These are phyloP conservation scores for Aphaenogaster ashmeadi DNA, from an alignment of 1,140 invertebrate genomes.

Conservation along the genomic window DNA sequence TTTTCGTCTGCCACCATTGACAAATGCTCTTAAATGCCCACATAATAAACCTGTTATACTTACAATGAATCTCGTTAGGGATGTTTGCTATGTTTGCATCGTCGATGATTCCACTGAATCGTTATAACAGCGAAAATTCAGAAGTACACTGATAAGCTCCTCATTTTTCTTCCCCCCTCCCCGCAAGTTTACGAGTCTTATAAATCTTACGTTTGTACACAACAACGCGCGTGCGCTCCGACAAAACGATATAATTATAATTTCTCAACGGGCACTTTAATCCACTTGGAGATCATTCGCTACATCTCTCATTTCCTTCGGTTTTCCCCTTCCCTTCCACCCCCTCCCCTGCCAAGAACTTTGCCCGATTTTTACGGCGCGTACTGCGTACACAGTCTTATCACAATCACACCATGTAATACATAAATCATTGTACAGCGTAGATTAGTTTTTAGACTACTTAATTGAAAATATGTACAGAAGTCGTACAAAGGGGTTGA, in stretches of 20 bases:
- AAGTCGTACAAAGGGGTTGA: conserved; percentile 72
- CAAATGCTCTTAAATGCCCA: conserved; percentile 75
- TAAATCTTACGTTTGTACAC: conserved; percentile 80
- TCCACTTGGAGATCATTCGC: conserved; percentile 69
- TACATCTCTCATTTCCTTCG: conserved; percentile 20
- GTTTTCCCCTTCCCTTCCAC: neutral
- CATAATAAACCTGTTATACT: conserved; percentile 60
- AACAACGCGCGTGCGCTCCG: conserved; percentile 66
- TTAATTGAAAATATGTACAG: conserved; percentile 85
- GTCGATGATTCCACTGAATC: conserved; percentile 67
- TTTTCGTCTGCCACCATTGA: conserved; percentile 57
- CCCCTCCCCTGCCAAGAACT: conserved; percentile 1
- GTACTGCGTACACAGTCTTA: conserved; percentile 85
- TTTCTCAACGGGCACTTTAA: conserved; percentile 65
- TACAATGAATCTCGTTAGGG: conserved; percentile 47
- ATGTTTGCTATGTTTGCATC: conserved; percentile 55
- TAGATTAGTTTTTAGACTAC: conserved; percentile 84
- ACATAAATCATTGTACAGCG: conserved; percentile 83
- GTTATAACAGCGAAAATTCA: conserved; percentile 73
- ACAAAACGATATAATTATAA: conserved; percentile 55
- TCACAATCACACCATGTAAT: conserved; percentile 85
- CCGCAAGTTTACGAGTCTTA: conserved; percentile 77
- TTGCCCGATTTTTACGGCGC: conserved; percentile 56
- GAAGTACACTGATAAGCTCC: conserved; percentile 78
- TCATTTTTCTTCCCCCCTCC: conserved; percentile 37